Evolutionary conservation across 1,140 invertebrate genomes (phyloP).

Genomic region (Dinoponera quadriceps): DNA sequence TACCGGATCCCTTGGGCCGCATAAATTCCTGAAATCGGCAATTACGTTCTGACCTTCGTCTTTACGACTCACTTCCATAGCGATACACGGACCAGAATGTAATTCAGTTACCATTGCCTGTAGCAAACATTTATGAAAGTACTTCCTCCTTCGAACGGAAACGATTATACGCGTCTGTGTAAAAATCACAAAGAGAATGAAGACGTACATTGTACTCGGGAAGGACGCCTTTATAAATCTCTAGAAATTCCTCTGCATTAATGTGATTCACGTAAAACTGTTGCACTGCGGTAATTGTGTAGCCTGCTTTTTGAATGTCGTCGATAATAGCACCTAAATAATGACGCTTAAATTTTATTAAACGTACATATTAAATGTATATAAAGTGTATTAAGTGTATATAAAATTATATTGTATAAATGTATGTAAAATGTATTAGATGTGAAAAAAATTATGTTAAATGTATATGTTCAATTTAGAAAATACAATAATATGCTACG

Average conservation of each 20-base stretch:
- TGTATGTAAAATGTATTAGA: too few species aligned
- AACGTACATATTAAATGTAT: conserved; percentile 21
- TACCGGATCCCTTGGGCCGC: conserved; percentile 95
- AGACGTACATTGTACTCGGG: conserved; percentile 91
- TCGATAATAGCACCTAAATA: conserved; percentile 90
- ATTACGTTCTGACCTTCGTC: conserved; percentile 87
- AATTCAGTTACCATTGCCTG: conserved; percentile 94
- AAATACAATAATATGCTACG: too few species aligned
- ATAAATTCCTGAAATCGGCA: conserved; percentile 92
- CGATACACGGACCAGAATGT: conserved; percentile 93
- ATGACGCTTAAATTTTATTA: conserved; percentile 76
- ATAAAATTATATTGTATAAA: too few species aligned
- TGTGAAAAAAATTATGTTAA: too few species aligned
- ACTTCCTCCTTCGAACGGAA: background rate
- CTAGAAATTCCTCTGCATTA: conserved; percentile 96
- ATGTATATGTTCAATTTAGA: background rate
- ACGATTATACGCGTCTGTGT: background rate
- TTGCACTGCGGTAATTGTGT: conserved; percentile 92
- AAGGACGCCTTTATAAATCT: conserved; percentile 97
- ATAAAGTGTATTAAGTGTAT: conserved; percentile 12
- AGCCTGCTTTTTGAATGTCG: conserved; percentile 91
- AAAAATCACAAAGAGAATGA: background rate
- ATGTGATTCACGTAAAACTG: conserved; percentile 92
- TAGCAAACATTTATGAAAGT: background rate
- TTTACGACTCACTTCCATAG: conserved; percentile 92